Evolutionary conservation across 2,797 vertebrate genomes (phyloP).

Genomic region (Lithobates pipiens): DNA sequence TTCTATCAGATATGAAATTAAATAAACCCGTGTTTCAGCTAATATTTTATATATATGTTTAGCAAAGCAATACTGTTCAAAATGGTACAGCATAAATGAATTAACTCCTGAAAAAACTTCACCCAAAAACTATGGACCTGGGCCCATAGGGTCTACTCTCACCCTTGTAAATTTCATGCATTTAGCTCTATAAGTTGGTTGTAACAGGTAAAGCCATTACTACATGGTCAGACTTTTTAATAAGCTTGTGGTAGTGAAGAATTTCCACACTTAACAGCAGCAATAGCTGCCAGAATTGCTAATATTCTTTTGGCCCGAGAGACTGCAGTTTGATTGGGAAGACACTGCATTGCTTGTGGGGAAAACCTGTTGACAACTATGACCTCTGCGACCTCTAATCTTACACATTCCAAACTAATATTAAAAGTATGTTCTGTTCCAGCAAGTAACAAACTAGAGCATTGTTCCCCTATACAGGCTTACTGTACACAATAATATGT

Average conservation of each 20-base stretch:
- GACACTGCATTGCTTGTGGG: background rate
- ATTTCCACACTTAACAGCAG: background rate
- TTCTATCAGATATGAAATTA: too few species aligned
- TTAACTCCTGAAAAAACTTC: too few species aligned
- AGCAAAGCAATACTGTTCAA: too few species aligned
- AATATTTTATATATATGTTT: too few species aligned
- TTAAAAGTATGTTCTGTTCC: background rate
- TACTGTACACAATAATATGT: background rate
- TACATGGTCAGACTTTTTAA: background rate
- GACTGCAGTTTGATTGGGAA: background rate
- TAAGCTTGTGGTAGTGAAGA: background rate
- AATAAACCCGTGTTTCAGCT: too few species aligned
- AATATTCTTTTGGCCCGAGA: background rate
- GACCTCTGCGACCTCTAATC: background rate
- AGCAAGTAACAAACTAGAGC: background rate
- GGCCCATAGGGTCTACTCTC: too few species aligned
- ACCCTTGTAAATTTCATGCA: too few species aligned
- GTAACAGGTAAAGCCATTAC: background rate
- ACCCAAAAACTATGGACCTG: too few species aligned
- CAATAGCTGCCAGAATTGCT: background rate
- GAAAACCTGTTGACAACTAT: background rate
- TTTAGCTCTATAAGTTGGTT: background rate
- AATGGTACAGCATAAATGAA: too few species aligned
- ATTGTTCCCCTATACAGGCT: background rate
- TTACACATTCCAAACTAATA: background rate